Evolutionary conservation across 2,113 vertebrate genomes (phyloP).

Genomic region (Phainopepla nitens): DNA sequence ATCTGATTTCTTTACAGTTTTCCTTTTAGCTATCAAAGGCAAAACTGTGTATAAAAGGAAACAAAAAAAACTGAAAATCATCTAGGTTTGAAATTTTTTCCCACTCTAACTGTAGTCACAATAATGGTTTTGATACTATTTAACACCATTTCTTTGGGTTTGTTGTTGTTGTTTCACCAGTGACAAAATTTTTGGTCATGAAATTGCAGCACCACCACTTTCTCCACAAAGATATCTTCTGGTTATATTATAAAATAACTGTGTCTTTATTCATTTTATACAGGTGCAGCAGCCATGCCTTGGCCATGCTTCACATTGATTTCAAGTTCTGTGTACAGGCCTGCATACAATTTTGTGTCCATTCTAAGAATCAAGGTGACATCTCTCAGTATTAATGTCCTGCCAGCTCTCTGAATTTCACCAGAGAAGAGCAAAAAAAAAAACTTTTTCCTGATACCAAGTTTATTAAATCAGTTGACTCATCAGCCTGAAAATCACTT

Average conservation of each 20-base stretch:
- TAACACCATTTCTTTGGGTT: neutral
- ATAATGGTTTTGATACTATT: neutral
- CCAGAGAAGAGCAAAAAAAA: neutral
- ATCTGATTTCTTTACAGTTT: neutral
- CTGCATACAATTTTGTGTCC: rapidly evolving
- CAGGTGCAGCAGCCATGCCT: neutral
- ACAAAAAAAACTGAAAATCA: neutral
- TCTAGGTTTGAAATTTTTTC: neutral
- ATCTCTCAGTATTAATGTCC: neutral
- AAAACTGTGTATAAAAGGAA: neutral
- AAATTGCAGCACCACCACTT: neutral
- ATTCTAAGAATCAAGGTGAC: neutral
- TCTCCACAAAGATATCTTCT: neutral
- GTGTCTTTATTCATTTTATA: neutral
- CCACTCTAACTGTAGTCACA: neutral
- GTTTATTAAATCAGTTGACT: neutral
- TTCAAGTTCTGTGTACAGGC: neutral
- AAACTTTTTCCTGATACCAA: neutral
- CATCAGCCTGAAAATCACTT: neutral
- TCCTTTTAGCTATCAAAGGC: neutral
- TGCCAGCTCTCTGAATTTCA: neutral
- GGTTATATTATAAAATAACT: neutral
- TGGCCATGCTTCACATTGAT: neutral
- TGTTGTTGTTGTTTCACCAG: neutral
- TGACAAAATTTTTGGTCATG: neutral